These are phyloP conservation scores for Drosophila suboccidentalis DNA, from an alignment of 2,888 invertebrate species.

Conservation along the genomic window DNA sequence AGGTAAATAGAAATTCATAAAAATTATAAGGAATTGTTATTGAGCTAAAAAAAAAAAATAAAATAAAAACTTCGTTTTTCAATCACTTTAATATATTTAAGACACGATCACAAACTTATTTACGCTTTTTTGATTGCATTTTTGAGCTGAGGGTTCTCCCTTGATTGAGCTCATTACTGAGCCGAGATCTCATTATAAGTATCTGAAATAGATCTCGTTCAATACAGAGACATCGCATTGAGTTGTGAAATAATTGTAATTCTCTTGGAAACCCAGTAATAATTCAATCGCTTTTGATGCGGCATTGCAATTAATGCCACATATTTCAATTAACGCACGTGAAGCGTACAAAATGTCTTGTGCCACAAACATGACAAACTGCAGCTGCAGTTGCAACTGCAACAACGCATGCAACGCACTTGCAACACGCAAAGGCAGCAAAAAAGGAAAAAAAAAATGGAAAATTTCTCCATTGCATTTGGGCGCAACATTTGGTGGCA, in stretches of 20 bases:
- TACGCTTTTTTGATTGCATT: neutral
- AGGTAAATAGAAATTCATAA: too few species aligned
- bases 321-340: slow-evolving; percentile 70
- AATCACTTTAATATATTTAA: too few species aligned
- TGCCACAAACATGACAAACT: slow-evolving; percentile 70
- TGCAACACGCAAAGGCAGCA: slow-evolving; percentile 53
- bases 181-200: neutral
- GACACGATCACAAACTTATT: neutral
- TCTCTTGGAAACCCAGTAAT: slow-evolving; percentile 21
- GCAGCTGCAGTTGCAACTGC: slow-evolving; percentile 59
- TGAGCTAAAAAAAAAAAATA: too few species aligned
- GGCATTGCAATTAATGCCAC: slow-evolving; percentile 71
- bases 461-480: slow-evolving; percentile 60
- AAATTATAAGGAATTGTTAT: too few species aligned
- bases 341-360: slow-evolving; percentile 61
- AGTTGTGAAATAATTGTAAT: neutral
- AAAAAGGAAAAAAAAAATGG: slow-evolving; percentile 37
- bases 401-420: slow-evolving; percentile 50
- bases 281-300: slow-evolving; percentile 41
- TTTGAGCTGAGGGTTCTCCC: neutral
- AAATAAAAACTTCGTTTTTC: too few species aligned
- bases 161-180: slow-evolving; percentile 12
- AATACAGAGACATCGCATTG: neutral
- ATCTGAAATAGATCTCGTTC: neutral
- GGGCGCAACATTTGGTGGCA: slow-evolving; percentile 44